Base-by-base conservation (phyloP, 2,113 vertebrate species). In the Dasypus novemcinctus region DNA sequence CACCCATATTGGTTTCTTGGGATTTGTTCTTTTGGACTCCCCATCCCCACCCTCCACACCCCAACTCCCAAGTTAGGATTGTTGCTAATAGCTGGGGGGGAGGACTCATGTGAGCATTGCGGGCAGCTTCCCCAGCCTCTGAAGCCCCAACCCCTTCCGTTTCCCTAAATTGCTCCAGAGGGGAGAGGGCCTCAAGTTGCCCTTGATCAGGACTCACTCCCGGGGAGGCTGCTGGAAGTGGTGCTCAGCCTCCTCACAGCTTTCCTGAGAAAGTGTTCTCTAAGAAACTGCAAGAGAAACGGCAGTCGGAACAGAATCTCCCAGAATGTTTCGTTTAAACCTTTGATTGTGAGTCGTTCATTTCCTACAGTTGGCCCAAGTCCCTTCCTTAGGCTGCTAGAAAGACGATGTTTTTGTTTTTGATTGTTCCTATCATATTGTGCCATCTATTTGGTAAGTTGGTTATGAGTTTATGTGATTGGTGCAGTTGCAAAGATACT, bases 361-460 rank as follows among this genome's bases (percentile, higher is more conserved):
- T 4, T 71, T 93, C 14, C 93, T 89, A 54, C 25, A 64, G 0
- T 91, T 95, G 97, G 43, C 72, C 75, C 33, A 68, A 54, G 27
- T 93, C 2, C 23, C 80, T 63, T 17, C 82, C 31, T 61, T 63
- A 5, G 71, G 27, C 2, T 94, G 91, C 69, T 75, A 41, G 89
- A 78, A 96, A 96, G 69, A 17, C 0, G 52, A 0, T 86, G 13
- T 84, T 96, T 95, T 49, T 5, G 46, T 7, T 49, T 49, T 49
- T 46, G 5, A n/a, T 46, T 49, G 89, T 90, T 75, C 88, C 15
- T 83, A 68, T 75, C 33, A 29, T 64, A 38, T 18, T 38, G 18
- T 95, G 10, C 46, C 75, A 21, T 95, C 10, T 88, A 36, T n/a
- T 61, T 91, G 91, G 46, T 87, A 91, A 68, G 38, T 46, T 36